Evolutionary conservation across 2,888 invertebrate species (phyloP), one percentile per base, ranked within the genome.

Genomic region (Coenonympha arcania): DNA sequence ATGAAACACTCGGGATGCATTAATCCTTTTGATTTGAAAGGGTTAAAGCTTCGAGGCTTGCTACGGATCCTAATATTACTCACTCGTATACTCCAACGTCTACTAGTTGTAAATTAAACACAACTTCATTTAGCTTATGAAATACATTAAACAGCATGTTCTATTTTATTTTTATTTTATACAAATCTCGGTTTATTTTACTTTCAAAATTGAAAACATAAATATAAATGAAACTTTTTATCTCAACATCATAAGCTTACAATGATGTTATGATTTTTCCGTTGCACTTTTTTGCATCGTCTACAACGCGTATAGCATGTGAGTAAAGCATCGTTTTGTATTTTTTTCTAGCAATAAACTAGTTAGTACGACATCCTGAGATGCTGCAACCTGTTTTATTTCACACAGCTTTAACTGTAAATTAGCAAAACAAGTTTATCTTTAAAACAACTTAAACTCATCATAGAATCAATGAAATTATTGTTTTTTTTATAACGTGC

Each of bases 1-100:
- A 76, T 71, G 65, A 67, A 74, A 74, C 77, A 79, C 78, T 78
- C 73, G 74, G 79, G 73, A 79, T 74, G 71, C 76, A 84, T 80
- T 81, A 78, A 80, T 79, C 77, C 73, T 70, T 79, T 72, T 74
- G 73, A 80, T 79, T 79, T 70, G 71, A 65, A 68, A 71, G 70
- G 80, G 79, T 79, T 78, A 74, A 74, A 68, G 73, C 62, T 67
- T 73, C 59, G 61, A 64, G 58, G 63, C 66, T 61, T 66, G 65
- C 66, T 64, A 69, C 63, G 66, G 69, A 69, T 71, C 66, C 71
- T 68, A 71, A 67, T 72, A 71, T 68, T 15, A 11, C 11, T 11
- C 6, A 30, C n/a, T n/a, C n/a, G n/a, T n/a, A n/a, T n/a, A 69
- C 62, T 70, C 65, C 57, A 62, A 65, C 43, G 19, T 19, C 24